phyloP scores from a whole-genome alignment of 2,888 invertebrate genomes.

The Eulithis testata region DNA sequence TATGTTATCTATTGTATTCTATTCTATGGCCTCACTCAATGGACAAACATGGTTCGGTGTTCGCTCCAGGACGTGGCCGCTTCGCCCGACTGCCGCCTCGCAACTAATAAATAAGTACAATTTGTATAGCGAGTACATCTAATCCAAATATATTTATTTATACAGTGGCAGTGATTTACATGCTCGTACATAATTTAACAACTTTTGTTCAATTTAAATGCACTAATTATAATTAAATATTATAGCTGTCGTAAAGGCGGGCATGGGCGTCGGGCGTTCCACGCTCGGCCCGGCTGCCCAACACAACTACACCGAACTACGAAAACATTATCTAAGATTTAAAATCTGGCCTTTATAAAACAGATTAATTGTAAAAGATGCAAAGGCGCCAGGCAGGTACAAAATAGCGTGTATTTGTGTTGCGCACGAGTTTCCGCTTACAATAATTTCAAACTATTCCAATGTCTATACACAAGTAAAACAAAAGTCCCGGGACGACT shows the following conservation, averaged over 20 bases:
- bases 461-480: constrained; percentile 76
- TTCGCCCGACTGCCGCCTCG: constrained; percentile 36
- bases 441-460: constrained; percentile 66
- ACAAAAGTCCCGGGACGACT: constrained; percentile 68
- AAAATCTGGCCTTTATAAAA: constrained; percentile 46
- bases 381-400: constrained; percentile 39
- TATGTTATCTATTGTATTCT: too few relatives aligned
- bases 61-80: constrained; percentile 29
- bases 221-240: constrained; percentile 61
- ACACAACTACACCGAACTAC: constrained; percentile 38
- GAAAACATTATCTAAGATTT: constrained; percentile 33
- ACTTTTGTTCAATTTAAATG: constrained; percentile 73
- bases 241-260: constrained; percentile 36
- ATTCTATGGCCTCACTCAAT: constrained; percentile 49
- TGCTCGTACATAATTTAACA: constrained; percentile 62
- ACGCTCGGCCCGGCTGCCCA: constrained; percentile 27
- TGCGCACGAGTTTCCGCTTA: constrained; percentile 60
- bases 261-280: not conserved
- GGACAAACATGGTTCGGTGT: constrained; percentile 56
- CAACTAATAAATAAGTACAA: constrained; percentile 73
- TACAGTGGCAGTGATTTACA: constrained; percentile 73
- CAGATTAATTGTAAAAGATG: constrained; percentile 42
- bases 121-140: constrained; percentile 58
- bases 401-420: constrained; percentile 45
- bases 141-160: constrained; percentile 58